phyloP scores from a whole-genome alignment of 2,113 vertebrate genomes.

The Vombatus ursinus region DNA sequence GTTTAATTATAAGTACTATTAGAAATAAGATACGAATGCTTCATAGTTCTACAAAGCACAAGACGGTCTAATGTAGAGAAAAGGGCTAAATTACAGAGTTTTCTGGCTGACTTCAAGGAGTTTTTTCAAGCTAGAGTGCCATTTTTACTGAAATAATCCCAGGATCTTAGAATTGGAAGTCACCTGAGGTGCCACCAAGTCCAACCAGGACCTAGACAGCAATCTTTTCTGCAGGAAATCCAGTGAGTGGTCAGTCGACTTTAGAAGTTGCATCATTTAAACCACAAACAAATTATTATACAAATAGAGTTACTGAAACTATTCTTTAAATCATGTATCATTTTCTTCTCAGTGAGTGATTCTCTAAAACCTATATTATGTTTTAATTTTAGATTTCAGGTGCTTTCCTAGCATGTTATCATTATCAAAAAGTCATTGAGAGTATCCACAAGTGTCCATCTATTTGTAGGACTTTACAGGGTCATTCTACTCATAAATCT shows the following conservation, averaged over 20 bases:
- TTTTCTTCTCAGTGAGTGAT: background rate
- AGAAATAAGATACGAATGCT: background rate
- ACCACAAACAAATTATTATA: background rate
- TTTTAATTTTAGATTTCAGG: conserved; percentile 2
- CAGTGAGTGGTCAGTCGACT: background rate
- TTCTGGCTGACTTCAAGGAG: conserved; percentile 9
- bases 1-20: background rate
- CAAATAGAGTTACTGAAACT: background rate
- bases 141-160: background rate
- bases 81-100: background rate
- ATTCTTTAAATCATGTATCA: background rate
- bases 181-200: background rate
- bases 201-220: background rate
- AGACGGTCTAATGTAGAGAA: background rate
- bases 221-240: background rate
- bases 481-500: conserved; percentile 4
- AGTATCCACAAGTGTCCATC: background rate
- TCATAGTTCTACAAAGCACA: background rate
- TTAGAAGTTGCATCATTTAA: background rate
- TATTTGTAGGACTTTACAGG: background rate
- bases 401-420: background rate
- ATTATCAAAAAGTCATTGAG: background rate
- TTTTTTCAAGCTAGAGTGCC: background rate
- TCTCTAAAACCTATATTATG: background rate
- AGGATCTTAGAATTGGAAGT: background rate